Evolutionary conservation across 2,113 vertebrate species (phyloP).

Genomic region (Chaetodon auriga): DNA sequence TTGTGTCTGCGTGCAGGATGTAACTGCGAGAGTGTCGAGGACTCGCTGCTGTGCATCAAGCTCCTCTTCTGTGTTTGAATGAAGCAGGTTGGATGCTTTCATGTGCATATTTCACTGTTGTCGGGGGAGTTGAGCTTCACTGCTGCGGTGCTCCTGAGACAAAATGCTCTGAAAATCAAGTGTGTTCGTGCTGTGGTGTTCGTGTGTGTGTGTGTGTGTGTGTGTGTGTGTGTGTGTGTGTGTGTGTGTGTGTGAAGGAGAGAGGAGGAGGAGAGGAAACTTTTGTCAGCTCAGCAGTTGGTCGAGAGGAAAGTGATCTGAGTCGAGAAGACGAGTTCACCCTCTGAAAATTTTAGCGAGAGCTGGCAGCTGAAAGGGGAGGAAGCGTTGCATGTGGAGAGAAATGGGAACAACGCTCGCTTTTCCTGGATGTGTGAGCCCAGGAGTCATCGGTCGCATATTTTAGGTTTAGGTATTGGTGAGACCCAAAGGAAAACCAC

Average conservation of each 20-base stretch:
- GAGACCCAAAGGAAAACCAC: neutral
- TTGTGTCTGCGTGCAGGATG: conserved; percentile 24
- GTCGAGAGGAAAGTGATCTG: conserved; percentile 49
- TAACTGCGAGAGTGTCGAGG: conserved; percentile 10
- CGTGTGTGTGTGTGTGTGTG: neutral
- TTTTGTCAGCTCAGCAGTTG: conserved; percentile 66
- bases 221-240: neutral
- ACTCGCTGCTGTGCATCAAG: conserved; percentile 11
- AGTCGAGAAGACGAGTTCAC: conserved; percentile 30
- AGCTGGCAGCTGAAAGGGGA: conserved; percentile 42
- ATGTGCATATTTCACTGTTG: conserved; percentile 30
- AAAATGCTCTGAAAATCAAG: conserved; percentile 35
- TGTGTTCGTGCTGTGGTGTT: neutral
- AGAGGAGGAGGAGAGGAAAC: conserved; percentile 23
- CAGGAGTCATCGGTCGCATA: conserved; percentile 45
- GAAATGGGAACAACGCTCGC: conserved; percentile 8
- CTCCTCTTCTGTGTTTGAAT: neutral
- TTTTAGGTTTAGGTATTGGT: conserved; percentile 32
- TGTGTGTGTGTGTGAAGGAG: neutral
- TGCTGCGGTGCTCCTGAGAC: conserved; percentile 42
- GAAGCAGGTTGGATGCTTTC: conserved; percentile 37
- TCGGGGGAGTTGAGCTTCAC: conserved; percentile 49
- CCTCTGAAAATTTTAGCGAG: conserved; percentile 40
- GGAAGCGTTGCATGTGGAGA: conserved; percentile 5
- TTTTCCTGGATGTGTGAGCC: conserved; percentile 13